A percentile compares a stretch with the other conserved stretches of the same genome.
These are phyloP conservation scores for Pardalotus punctatus DNA, from an alignment of 2,113 vertebrate species.

Conservation along the genomic window DNA sequence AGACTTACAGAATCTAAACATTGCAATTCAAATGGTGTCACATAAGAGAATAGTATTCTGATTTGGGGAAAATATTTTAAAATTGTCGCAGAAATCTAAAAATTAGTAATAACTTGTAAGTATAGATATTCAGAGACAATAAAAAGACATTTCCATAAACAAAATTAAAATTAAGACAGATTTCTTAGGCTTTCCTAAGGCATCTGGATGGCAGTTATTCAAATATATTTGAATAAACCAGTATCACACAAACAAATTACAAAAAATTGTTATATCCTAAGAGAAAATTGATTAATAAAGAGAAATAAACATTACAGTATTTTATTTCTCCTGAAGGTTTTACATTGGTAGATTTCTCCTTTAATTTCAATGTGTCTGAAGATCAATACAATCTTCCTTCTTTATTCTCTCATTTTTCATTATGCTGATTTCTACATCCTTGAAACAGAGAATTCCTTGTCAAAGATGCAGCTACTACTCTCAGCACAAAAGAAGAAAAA, in stretches of 20 bases:
- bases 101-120: not conserved
- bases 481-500: not conserved
- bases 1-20: not conserved
- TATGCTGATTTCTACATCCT: not conserved
- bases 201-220: not conserved
- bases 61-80: not conserved
- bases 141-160: not conserved
- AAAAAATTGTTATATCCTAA: not conserved
- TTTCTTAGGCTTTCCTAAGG: not conserved
- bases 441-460: not conserved
- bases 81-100: not conserved
- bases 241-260: not conserved
- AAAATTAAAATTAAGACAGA: not conserved
- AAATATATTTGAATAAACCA: conserved; percentile 3
- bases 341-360: not conserved
- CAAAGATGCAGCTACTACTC: not conserved
- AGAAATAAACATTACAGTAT: not conserved
- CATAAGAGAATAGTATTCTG: not conserved
- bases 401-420: not conserved
- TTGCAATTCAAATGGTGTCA: not conserved
- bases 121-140: not conserved
- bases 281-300: not conserved
- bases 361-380: not conserved
- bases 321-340: not conserved
- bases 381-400: not conserved